These are phyloP conservation scores for Berghia stephanieae DNA, from an alignment of 1,140 invertebrate genomes.

Conservation along the genomic window DNA sequence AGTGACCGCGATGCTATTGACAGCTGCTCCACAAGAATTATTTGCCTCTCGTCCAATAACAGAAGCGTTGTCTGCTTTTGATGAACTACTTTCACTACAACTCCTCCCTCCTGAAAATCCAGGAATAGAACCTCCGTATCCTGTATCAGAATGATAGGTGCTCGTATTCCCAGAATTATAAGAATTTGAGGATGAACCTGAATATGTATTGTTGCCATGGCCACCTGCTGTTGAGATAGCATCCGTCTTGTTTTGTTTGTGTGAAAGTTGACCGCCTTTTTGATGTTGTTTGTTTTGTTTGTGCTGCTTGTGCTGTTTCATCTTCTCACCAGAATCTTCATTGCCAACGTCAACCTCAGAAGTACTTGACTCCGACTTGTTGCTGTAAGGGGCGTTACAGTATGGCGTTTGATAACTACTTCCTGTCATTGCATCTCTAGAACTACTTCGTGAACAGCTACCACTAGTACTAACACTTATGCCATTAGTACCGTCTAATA, in stretches of 20 bases:
- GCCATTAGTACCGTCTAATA: too few species aligned
- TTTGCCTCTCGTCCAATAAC: too few species aligned
- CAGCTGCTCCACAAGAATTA: neutral
- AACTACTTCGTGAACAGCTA: conserved; percentile 57
- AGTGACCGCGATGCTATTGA: neutral
- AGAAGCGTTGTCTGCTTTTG: too few species aligned
- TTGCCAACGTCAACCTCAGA: conserved; percentile 60
- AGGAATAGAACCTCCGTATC: too few species aligned
- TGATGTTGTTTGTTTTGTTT: conserved; percentile 30
- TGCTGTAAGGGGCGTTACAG: conserved; percentile 53
- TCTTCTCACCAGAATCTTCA: conserved; percentile 54
- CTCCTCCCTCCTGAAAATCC: neutral
- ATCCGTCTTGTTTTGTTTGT: conserved; percentile 25
- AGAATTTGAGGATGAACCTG: too few species aligned
- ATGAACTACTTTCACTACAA: too few species aligned
- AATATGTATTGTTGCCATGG: too few species aligned
- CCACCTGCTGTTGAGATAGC: too few species aligned
- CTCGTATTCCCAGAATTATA: too few species aligned
- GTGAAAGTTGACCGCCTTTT: neutral
- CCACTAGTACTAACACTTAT: too few species aligned
- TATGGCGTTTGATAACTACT: conserved; percentile 38
- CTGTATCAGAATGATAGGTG: too few species aligned
- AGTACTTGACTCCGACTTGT: conserved; percentile 60
- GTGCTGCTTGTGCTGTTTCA: conserved; percentile 24
- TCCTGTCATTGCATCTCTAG: conserved; percentile 44